Evolutionary conservation across 1,140 invertebrate genomes (phyloP), one percentile per base, ranked within the genome.

Genomic region (Zaprionus africanus): DNA sequence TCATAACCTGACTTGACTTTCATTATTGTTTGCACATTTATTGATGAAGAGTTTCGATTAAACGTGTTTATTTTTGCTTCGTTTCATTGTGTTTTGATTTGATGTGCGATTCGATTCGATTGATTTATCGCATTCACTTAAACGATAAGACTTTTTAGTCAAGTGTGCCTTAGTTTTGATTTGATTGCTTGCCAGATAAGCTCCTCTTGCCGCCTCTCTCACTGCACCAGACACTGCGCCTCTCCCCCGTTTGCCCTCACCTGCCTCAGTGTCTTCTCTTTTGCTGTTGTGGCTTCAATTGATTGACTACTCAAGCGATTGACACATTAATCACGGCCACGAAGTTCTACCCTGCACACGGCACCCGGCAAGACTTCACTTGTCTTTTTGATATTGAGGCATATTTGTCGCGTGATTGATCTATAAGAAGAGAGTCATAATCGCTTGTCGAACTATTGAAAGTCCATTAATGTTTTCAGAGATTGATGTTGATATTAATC

Each of bases 101-200:
- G 67, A 1, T 38, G 6, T 38, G 6, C 13, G n/a, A 36, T 61
- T 54, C 36, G 67, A 70, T 59, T 70, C 65, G 78, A 84, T 85
- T 85, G 81, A 78, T 85, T 85, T 77, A 85, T 75, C 53, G 68
- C 62, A 69, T 62, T 81, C 43, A 72, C 67, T 61, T 68, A 43
- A 57, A 54, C 59, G 81, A 85, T 84, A 84, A 81, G 68, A 85
- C 12, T 43, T 60, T 59, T 54, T 46, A 51, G 49, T 26, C 15
- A 36, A 54, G 51, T 58, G 59, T 62, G 57, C n/a, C 54, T 81
- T 72, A 77, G 64, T 41, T 69, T 65, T 43, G 63, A 68, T 76
- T 83, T 81, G 81, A 83, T 83, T 84, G 78, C 73, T 73, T 51
- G 61, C 38, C 19, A 46, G 72, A 84, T 68, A 81, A 76, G 63